Conservation (phyloP, 2,888 invertebrate genomes). For the Scotopteryx bipunctaria region DNA sequence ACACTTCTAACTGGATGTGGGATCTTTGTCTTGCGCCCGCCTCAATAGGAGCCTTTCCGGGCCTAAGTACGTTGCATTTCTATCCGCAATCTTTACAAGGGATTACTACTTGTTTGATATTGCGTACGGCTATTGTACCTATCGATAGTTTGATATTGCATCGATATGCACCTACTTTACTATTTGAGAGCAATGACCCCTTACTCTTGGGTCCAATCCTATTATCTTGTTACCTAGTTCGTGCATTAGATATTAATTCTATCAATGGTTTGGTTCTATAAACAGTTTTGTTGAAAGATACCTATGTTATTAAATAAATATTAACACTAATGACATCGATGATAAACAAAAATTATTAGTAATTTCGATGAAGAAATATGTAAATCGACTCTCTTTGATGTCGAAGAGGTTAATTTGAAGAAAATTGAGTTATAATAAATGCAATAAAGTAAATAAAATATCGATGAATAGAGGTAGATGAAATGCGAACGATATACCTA, state of each 20-base stretch:
- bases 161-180: slow-evolving; percentile 30
- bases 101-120: slow-evolving; percentile 55
- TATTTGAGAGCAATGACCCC: slow-evolving; percentile 22
- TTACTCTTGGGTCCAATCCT: background rate
- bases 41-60: slow-evolving; percentile 51
- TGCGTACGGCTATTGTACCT: slow-evolving; percentile 44
- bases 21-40: slow-evolving; percentile 63
- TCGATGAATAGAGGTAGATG: slow-evolving; percentile 3
- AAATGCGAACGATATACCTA: slow-evolving; percentile 20
- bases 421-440: slow-evolving; percentile 35
- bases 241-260: slow-evolving; percentile 26
- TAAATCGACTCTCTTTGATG: slow-evolving; percentile 29
- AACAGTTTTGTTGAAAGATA: slow-evolving; percentile 16
- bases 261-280: slow-evolving; percentile 19
- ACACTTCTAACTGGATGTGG: slow-evolving; percentile 40
- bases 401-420: slow-evolving; percentile 21
- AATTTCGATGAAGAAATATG: slow-evolving; percentile 30
- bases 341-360: slow-evolving; percentile 22
- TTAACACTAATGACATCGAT: slow-evolving; percentile 23
- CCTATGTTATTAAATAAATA: slow-evolving; percentile 23
- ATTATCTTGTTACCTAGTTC: slow-evolving; percentile 35
- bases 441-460: slow-evolving; percentile 21
- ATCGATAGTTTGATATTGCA: slow-evolving; percentile 37
- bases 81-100: slow-evolving; percentile 63
- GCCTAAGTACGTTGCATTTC: slow-evolving; percentile 53